phyloP scores from a whole-genome alignment of 2,797 vertebrate genomes.

The Aselliscus stoliczkanus region DNA sequence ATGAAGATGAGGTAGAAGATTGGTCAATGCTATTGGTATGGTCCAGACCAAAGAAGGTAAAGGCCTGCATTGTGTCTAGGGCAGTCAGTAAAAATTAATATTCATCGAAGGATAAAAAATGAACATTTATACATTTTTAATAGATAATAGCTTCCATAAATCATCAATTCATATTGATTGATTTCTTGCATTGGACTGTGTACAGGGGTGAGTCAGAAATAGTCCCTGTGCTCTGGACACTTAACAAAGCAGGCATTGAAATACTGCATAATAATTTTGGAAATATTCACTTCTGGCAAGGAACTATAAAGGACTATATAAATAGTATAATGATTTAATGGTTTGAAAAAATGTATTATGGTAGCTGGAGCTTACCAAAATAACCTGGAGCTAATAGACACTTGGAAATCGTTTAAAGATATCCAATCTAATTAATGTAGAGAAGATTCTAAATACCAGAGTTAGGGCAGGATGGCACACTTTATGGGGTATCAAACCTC shows the following conservation, averaged over 20 bases:
- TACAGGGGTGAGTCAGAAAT: not conserved
- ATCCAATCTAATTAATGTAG: not conserved
- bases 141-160: not conserved
- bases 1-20: not conserved
- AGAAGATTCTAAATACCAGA: not conserved
- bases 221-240: not conserved
- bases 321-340: not conserved
- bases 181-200: not conserved
- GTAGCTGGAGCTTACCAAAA: not conserved
- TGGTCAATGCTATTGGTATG: not conserved
- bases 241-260: not conserved
- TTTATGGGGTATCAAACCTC: not conserved
- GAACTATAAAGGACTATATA: not conserved
- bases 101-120: not conserved
- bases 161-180: not conserved
- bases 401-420: not conserved
- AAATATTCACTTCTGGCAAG: not conserved
- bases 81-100: slow-evolving; percentile 3
- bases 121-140: not conserved
- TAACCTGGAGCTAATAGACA: not conserved
- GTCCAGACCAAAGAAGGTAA: not conserved
- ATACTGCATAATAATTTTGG: slow-evolving; percentile 8
- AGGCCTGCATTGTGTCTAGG: not conserved
- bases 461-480: not conserved
- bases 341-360: not conserved